Evolutionary conservation across 2,888 invertebrate genomes (phyloP).

Genomic region (Anoncus sp.): DNA sequence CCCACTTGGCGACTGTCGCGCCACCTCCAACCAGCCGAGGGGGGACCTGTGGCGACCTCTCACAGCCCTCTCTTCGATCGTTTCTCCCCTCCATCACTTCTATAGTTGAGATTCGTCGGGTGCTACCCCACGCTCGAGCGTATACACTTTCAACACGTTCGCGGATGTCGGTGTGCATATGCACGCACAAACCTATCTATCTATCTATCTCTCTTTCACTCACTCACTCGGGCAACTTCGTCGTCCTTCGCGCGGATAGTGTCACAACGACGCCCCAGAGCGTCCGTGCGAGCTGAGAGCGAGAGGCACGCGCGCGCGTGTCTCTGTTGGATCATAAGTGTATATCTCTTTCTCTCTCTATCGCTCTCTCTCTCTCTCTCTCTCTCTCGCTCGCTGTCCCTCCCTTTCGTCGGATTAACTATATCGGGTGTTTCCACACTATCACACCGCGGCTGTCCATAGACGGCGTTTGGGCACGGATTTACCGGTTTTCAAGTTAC

Average conservation of each 20-base stretch:
- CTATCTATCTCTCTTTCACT: constrained; percentile 51
- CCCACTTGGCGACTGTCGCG: constrained; percentile 84
- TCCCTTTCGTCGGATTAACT: constrained; percentile 29
- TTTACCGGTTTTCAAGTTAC: constrained; percentile 66
- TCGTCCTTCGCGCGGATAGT: constrained; percentile 81
- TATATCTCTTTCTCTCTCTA: constrained; percentile 40
- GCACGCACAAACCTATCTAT: constrained; percentile 23
- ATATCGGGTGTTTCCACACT: constrained; percentile 38
- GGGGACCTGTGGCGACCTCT: constrained; percentile 67
- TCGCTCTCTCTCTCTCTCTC: constrained; percentile 31
- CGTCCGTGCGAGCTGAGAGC: constrained; percentile 72
- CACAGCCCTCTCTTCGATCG: constrained; percentile 65
- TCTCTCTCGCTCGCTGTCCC: constrained; percentile 26
- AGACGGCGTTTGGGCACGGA: constrained; percentile 33
- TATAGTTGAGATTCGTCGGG: background rate
- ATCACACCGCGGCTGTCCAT: constrained; percentile 27
- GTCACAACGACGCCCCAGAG: constrained; percentile 79
- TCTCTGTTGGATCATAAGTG: constrained; percentile 61
- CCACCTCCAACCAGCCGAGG: constrained; percentile 83
- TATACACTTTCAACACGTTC: constrained; percentile 27
- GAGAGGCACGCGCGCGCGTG: constrained; percentile 65
- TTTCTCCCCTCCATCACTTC: constrained; percentile 66
- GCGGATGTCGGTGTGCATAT: constrained; percentile 36
- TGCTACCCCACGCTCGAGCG: constrained; percentile 59
- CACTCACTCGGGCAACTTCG: constrained; percentile 65